Evolutionary conservation across 2,113 vertebrate species (phyloP), one percentile per base, ranked within the genome.

Genomic region (Elaphurus davidianus): DNA sequence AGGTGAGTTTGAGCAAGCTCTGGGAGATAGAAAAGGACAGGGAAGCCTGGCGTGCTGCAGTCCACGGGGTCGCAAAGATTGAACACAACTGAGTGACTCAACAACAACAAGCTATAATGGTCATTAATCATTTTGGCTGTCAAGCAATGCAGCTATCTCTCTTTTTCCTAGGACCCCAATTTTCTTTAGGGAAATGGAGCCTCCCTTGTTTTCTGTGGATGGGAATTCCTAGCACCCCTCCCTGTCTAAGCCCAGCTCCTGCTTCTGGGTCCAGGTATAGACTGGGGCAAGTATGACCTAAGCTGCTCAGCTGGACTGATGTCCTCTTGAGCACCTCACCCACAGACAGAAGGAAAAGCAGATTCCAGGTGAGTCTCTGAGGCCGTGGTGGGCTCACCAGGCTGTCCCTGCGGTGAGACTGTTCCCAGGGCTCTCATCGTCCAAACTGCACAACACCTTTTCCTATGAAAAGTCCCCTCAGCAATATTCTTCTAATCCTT

Each of bases 141-240:
- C 87, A 90, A 74, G 16, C 8, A 27, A 15, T 79, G 9, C 40
- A 21, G n/a, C 33, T 67, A 47, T 71, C 94, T 86, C 92, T 9
- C 27, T 90, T 94, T 57, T 83, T 57, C 25, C 83, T 3, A 78
- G 57, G 8, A 74, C 45, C 28, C n/a, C 23, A 15, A 6, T 52
- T 95, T 95, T 82, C 85, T 97, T 95, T 92, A 15, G 67, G 67
- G 30, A 94, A 95, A 78, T 76, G 82, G 82, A 87, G 33, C 27
- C 28, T 36, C 19, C 36, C 13, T 95, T 30, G 4, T 93, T 93
- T 89, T 91, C 93, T 79, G 30, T 43, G 28, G 71, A 36, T 57
- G 33, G 36, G 50, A 25, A 55, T 50, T 87, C 19, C 45, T 54
- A 33, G 62, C 60, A 81, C 8, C 17, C 27, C 7, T 95, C 55